Conservation (phyloP, 2,888 invertebrate genomes). For the Chrysolina haemoptera region DNA sequence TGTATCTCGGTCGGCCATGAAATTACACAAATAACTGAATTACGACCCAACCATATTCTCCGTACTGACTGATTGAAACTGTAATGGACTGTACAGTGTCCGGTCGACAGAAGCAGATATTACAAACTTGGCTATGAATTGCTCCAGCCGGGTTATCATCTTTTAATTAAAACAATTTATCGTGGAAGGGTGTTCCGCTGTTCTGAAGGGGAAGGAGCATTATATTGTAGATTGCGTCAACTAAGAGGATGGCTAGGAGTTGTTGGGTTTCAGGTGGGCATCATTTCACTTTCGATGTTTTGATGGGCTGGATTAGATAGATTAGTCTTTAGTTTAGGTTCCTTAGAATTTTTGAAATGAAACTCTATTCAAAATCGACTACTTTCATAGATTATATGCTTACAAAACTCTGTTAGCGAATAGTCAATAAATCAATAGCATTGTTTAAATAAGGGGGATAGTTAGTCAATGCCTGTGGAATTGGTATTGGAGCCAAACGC, state of each 20-base stretch:
- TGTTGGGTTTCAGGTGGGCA: not conserved
- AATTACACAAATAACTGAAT: constrained; percentile 52
- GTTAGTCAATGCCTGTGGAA: too few species aligned
- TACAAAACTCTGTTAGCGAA: too few species aligned
- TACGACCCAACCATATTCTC: constrained; percentile 36
- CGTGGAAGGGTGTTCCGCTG: constrained; percentile 6
- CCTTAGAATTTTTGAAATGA: too few species aligned
- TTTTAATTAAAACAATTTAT: constrained; percentile 23
- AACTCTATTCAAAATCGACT: too few species aligned
- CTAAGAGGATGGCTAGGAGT: not conserved
- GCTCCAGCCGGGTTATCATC: constrained; percentile 17
- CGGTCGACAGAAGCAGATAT: constrained; percentile 33
- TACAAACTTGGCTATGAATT: constrained; percentile 30
- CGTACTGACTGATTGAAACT: constrained; percentile 46
- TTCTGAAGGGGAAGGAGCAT: not conserved
- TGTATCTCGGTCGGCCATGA: constrained; percentile 47
- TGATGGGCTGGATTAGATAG: not conserved
- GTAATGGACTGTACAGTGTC: constrained; percentile 39
- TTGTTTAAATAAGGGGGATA: too few species aligned
- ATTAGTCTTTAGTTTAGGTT: too few species aligned
- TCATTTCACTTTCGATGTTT: not conserved
- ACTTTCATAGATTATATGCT: too few species aligned
- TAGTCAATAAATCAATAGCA: too few species aligned
- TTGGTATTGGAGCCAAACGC: too few species aligned
- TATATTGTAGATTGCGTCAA: not conserved